A percentile compares a stretch with the other conserved stretches of the same genome.
Evolutionary conservation across 2,113 vertebrate species (phyloP).

Genomic region (Camelus bactrianus): DNA sequence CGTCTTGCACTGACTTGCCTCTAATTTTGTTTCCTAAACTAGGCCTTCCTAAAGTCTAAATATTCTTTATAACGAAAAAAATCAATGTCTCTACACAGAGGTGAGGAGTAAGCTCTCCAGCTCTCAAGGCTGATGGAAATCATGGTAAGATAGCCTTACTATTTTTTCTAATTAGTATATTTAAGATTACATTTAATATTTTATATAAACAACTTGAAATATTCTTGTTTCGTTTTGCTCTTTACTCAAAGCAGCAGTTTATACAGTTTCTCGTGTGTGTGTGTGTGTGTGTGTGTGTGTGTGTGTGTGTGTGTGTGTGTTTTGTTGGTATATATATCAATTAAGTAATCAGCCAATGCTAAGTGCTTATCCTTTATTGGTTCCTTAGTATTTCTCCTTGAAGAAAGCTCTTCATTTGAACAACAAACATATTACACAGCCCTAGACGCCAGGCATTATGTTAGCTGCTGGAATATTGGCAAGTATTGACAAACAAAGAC

Average conservation of each 20-base stretch:
- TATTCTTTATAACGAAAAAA: neutral
- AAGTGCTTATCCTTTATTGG: neutral
- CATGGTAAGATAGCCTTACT: neutral
- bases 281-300: neutral
- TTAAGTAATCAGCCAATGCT: neutral
- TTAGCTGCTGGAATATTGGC: neutral
- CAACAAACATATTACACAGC: neutral
- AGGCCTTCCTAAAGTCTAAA: neutral
- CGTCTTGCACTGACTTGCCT: neutral
- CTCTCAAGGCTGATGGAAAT: neutral
- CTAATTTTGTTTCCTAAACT: neutral
- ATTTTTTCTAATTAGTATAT: neutral
- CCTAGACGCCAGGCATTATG: neutral
- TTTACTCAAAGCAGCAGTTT: neutral
- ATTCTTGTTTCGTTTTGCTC: neutral
- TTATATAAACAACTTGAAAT: neutral
- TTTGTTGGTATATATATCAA: neutral
- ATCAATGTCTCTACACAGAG: neutral
- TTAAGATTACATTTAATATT: neutral
- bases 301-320: neutral
- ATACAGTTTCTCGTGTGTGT: neutral
- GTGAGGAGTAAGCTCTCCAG: neutral
- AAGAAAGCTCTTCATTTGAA: neutral
- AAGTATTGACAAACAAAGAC: neutral
- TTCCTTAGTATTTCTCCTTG: neutral